phyloP scores from a whole-genome alignment of 2,113 vertebrate genomes.

The Piprites chloris region DNA sequence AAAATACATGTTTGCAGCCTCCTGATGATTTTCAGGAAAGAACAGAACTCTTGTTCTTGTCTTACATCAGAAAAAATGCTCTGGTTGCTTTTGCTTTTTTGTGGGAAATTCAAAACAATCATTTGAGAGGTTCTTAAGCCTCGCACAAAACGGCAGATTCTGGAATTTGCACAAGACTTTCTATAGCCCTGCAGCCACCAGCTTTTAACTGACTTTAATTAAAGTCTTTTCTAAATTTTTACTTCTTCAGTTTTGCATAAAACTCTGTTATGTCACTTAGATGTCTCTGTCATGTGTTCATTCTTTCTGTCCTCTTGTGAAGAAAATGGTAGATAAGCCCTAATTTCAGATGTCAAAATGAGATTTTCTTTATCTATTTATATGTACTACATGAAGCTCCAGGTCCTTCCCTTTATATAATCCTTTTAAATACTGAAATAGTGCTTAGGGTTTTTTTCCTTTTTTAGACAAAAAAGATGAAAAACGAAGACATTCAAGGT shows the following conservation, averaged over 20 bases:
- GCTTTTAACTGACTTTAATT: not conserved
- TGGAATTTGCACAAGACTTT: not conserved
- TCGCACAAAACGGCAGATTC: not conserved
- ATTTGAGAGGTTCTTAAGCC: not conserved
- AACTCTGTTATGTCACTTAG: not conserved
- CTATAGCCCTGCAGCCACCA: not conserved
- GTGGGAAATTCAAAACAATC: not conserved
- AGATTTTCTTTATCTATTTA: not conserved
- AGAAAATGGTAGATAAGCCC: not conserved
- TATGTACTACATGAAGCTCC: rapidly evolving
- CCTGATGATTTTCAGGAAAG: not conserved
- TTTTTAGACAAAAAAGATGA: slow-evolving; percentile 93
- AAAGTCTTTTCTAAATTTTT: not conserved
- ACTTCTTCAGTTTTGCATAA: not conserved
- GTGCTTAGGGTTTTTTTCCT: rapidly evolving
- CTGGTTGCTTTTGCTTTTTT: not conserved
- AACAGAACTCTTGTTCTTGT: not conserved
- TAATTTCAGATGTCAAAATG: not conserved
- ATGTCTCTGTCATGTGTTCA: rapidly evolving
- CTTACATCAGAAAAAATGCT: not conserved
- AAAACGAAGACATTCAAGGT: slow-evolving; percentile 91
- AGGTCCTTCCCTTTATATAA: not conserved
- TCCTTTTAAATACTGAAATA: not conserved
- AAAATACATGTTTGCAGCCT: not conserved
- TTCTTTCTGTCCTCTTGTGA: not conserved